phyloP scores from a whole-genome alignment of 2,797 vertebrate genomes.

The Varecia variegata region DNA sequence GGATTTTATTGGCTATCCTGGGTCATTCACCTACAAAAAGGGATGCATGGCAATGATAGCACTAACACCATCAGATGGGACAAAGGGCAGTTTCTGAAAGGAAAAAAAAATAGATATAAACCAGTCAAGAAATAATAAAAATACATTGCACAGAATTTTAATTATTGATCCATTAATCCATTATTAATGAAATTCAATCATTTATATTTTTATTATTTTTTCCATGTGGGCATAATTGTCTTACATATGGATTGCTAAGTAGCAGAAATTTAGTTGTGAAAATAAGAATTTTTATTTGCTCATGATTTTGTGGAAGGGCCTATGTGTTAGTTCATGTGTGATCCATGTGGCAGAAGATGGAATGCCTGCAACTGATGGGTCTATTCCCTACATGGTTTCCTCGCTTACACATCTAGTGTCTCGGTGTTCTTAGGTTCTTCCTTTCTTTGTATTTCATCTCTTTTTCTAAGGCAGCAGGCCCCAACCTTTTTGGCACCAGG shows the following conservation, averaged over 20 bases:
- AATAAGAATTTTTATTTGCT: not conserved
- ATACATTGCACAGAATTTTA: not conserved
- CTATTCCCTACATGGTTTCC: not conserved
- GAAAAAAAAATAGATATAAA: not conserved
- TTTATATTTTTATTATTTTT: not conserved
- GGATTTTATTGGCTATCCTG: not conserved
- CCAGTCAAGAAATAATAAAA: not conserved
- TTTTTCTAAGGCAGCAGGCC: not conserved
- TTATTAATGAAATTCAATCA: not conserved
- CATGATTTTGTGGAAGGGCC: not conserved
- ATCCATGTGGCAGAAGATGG: not conserved
- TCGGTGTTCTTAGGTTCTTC: not conserved
- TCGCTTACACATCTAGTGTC: fast-evolving
- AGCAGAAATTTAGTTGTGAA: not conserved
- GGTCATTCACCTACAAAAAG: not conserved
- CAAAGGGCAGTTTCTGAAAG: not conserved
- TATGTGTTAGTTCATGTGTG: not conserved
- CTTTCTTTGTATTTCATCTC: not conserved
- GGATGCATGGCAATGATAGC: not conserved
- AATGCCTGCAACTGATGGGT: not conserved
- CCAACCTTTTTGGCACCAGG: no score
- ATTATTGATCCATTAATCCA: not conserved
- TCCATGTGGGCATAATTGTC: not conserved
- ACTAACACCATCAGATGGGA: not conserved
- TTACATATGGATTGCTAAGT: not conserved